Conservation (phyloP, 2,888 invertebrate species). For the Watsonalla binaria region DNA sequence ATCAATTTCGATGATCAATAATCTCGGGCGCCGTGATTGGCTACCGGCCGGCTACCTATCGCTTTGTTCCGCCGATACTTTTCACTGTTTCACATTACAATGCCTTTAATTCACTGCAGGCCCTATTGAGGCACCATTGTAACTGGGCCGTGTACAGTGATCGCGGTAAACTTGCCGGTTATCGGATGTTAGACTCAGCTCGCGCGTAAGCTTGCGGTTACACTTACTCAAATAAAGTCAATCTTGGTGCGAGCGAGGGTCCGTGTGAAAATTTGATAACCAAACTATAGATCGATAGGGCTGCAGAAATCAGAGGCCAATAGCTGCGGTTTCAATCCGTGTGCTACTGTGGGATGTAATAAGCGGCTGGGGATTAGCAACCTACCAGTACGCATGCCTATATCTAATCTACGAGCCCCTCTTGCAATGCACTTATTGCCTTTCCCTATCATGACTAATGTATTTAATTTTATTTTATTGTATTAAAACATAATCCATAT, state of each 20-base stretch:
- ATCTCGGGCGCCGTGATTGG: constrained; percentile 69
- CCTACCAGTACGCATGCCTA: constrained; percentile 21
- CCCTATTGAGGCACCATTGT: constrained; percentile 34
- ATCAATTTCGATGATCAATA: constrained; percentile 77
- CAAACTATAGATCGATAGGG: constrained; percentile 73
- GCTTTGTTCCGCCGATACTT: constrained; percentile 37
- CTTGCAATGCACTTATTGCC: background rate
- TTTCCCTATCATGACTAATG: no score
- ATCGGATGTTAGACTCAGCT: constrained; percentile 27
- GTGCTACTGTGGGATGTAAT: constrained; percentile 75
- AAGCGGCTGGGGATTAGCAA: constrained; percentile 61
- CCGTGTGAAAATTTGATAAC: constrained; percentile 79
- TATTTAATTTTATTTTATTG: no score
- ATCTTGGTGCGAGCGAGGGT: constrained; percentile 64
- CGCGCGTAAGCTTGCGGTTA: constrained; percentile 65
- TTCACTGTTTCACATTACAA: constrained; percentile 57
- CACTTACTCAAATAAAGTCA: constrained; percentile 77
- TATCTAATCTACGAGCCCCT: constrained; percentile 3
- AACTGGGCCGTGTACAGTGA: constrained; percentile 46
- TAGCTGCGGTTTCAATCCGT: constrained; percentile 70
- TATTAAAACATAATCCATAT: no score
- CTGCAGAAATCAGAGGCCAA: constrained; percentile 66
- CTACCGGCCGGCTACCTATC: constrained; percentile 58
- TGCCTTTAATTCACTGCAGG: constrained; percentile 36
- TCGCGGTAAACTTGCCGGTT: constrained; percentile 34